These are phyloP conservation scores for Rhinophrynus dorsalis DNA, from an alignment of 2,797 vertebrate genomes.

Conservation along the genomic window DNA sequence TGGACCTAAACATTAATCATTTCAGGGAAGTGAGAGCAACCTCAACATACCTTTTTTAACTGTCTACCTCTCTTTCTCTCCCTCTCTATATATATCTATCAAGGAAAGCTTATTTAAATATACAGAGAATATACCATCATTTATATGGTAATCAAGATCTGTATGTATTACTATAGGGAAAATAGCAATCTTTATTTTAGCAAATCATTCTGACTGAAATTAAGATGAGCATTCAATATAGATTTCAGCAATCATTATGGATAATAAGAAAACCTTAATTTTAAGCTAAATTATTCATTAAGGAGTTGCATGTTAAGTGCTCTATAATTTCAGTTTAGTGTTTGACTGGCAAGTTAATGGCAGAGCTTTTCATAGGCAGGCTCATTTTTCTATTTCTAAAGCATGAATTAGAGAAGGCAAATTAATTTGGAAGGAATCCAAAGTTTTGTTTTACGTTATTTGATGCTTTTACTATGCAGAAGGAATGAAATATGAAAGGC, in stretches of 20 bases:
- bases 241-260: constrained; percentile 32
- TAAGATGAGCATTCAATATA: constrained; percentile 9
- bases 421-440: constrained; percentile 32
- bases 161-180: constrained; percentile 1
- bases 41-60: too few relatives aligned
- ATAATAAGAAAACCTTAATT: constrained; percentile 40
- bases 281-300: constrained; percentile 43
- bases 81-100: too few relatives aligned
- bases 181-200: constrained; percentile 31
- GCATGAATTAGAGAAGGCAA: constrained; percentile 20
- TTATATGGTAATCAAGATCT: neutral
- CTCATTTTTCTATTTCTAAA: constrained; percentile 33
- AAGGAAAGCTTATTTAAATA: too few relatives aligned
- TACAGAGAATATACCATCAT: too few relatives aligned
- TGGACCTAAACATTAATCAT: too few relatives aligned
- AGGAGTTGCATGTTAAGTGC: constrained; percentile 43
- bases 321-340: constrained; percentile 32
- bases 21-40: too few relatives aligned
- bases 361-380: constrained; percentile 13
- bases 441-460: constrained; percentile 31
- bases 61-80: too few relatives aligned
- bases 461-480: neutral
- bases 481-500: neutral
- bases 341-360: constrained; percentile 40
- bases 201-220: constrained; percentile 21